Evolutionary conservation across 2,113 vertebrate species (phyloP).

Genomic region (Junco hyemalis): DNA sequence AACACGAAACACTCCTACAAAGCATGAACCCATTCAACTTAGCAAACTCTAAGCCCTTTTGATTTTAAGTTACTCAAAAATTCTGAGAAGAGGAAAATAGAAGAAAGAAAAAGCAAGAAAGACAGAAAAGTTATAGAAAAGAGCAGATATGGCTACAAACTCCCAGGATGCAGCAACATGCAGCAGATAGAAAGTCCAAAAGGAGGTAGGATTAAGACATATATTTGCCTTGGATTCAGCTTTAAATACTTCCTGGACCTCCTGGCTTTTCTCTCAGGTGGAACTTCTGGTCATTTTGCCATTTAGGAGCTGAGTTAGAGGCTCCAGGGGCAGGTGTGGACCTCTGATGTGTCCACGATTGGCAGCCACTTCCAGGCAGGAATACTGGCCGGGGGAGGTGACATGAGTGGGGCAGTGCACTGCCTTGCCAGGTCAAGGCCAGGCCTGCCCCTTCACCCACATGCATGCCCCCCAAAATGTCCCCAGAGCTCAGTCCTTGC

Average conservation of each 20-base stretch:
- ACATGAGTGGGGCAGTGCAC: no score
- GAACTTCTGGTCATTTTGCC: neutral
- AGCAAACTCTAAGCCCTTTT: neutral
- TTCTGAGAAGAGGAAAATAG: neutral
- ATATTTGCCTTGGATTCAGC: neutral
- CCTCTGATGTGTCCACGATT: neutral
- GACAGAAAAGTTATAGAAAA: neutral
- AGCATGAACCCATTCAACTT: neutral
- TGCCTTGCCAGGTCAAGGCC: neutral
- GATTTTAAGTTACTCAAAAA: neutral
- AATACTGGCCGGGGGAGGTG: neutral
- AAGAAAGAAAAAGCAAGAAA: neutral
- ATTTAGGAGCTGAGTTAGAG: neutral
- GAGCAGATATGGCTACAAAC: neutral
- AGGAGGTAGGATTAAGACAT: neutral
- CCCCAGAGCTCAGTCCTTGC: no score
- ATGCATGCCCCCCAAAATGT: accelerated
- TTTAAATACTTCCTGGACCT: neutral
- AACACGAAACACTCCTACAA: neutral
- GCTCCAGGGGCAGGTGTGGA: neutral
- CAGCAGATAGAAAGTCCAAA: neutral
- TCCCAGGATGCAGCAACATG: neutral
- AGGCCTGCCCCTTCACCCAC: no score
- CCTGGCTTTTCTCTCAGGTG: neutral
- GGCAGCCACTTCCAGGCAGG: neutral